phyloP scores from a whole-genome alignment of 2,888 invertebrate genomes.

The Limenitis arthemis region DNA sequence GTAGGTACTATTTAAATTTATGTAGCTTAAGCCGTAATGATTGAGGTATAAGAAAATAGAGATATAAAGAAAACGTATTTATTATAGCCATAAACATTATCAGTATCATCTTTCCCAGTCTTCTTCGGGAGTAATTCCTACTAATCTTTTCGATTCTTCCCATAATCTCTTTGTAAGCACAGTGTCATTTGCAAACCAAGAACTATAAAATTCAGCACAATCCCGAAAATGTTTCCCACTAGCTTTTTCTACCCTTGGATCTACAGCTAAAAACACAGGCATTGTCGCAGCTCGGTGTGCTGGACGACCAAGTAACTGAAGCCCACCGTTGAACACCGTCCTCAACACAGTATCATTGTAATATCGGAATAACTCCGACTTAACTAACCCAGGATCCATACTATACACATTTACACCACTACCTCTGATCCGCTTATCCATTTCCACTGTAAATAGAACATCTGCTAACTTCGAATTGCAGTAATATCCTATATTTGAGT shows the following conservation, averaged over 20 bases:
- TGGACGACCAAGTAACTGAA: slow-evolving; percentile 38
- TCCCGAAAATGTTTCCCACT: slow-evolving; percentile 52
- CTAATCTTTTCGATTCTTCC: slow-evolving; percentile 42
- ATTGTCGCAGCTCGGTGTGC: slow-evolving; percentile 39
- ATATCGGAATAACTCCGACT: slow-evolving; percentile 82
- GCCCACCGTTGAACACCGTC: slow-evolving; percentile 32
- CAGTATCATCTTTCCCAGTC: slow-evolving; percentile 49
- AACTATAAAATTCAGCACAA: slow-evolving; percentile 46
- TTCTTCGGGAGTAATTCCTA: slow-evolving; percentile 37
- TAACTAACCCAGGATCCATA: slow-evolving; percentile 87
- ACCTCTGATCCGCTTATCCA: slow-evolving; percentile 38
- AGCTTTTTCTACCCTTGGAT: slow-evolving; percentile 35
- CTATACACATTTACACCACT: slow-evolving; percentile 82
- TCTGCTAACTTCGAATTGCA: slow-evolving; percentile 56
- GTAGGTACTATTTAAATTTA: no score
- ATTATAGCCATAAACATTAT: no score
- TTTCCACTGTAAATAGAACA: slow-evolving; percentile 66
- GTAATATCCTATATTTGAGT: slow-evolving; percentile 72
- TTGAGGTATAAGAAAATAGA: no score
- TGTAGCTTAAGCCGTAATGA: no score
- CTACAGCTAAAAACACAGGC: slow-evolving; percentile 45
- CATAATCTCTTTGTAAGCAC: slow-evolving; percentile 36
- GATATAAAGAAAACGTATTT: no score
- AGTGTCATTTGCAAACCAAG: slow-evolving; percentile 54
- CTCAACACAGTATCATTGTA: slow-evolving; percentile 31